Base-by-base conservation (phyloP, 2,797 vertebrate genomes). In the Scarus forsteni region DNA sequence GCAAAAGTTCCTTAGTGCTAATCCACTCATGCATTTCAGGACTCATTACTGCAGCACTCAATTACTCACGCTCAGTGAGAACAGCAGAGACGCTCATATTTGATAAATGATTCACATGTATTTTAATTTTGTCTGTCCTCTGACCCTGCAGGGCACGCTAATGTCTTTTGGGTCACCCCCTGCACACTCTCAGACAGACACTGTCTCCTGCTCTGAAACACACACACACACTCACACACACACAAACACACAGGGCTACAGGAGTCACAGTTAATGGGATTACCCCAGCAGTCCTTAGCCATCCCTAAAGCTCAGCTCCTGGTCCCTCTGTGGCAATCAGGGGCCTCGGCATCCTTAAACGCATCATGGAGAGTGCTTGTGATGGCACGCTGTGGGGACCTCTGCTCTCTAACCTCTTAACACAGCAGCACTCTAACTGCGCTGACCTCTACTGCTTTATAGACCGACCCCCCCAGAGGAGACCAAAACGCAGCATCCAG, bases 251-350 rank as follows among this genome's bases (percentile, higher is more conserved):
- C 75, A 73, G 76, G 76, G 68, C 89, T 84, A 81, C 79, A 89
- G 87, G 89, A 93, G 93, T 93, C 94, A 93, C 91, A 92, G 91
- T 94, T 95, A 95, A 95, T 94, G 92, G 94, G 94, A 95, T 95
- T 95, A 95, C 88, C 91, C 91, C 89, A 78, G 92, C 92, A 88
- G 92, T 91, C 86, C 88, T 81, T 72, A 88, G 69, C 86, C 75
- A 77, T 90, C 83, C 70, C 90, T 91, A 91, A 39, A 89, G 87
- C 83, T 90, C 89, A 88, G 83, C 92, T 91, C 89, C 80, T 81
- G 86, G 90, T 93, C 91, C 90, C 90, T 87, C 83, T 87, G 90
- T 91, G 90, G 89, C 92, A 91, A 92, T 93, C 90, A 91, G 86
- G 85, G 81, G 70, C 88, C 80, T 90, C 87, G 83, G 78, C 85